Base-by-base conservation (phyloP, 2,888 invertebrate genomes). In the Sphinx pinastri region DNA sequence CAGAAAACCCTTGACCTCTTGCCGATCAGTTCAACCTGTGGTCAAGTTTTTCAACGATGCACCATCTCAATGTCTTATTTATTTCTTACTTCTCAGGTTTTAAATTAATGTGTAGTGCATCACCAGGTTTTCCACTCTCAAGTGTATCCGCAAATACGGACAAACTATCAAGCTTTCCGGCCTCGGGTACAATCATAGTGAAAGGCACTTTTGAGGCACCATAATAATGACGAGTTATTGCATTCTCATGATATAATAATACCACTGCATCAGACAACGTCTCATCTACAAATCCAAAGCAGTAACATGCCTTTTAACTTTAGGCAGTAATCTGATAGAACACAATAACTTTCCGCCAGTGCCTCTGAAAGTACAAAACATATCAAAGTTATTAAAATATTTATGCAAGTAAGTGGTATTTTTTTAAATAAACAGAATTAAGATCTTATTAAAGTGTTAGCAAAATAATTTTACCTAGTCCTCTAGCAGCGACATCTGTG, bases 401-500 rank as follows among this genome's bases (percentile, higher is more conserved):
- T 60, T 38, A 67, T 51, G 63, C 60, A 70, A 68, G 72, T 72
- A 70, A 72, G 70, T 69, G 11, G 58, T 55, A 59, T 66, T 47
- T 51, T 71, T 49, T 57, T 31, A 70, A 67, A 67, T 38, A 52
- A 67, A 70, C 70, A 72, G 75, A 66, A 38, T 71, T 19, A 70
- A 69, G 68, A 0, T 49, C 49, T 47, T 60, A 63, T 68, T n/a
- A 63, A n/a, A n/a, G 31, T 51, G 55, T 47, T 12, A 55, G 58
- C 67, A 54, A 72, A 68, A 54, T 69, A 58, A 45, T 60, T 97
- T 95, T 95, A 98, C 98, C 98, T 90, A 99, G 95, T 86, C 99
- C 99, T 86, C 99, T 95, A 68, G 99, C 99, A 77, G 99, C 99
- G 85, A 99, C 99, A 94, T 99, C 99, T 74, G 99, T 99, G 82